Evolutionary conservation across 1,140 invertebrate genomes (phyloP), one percentile per base, ranked within the genome.

Genomic region (Rhopalosiphum padi): DNA sequence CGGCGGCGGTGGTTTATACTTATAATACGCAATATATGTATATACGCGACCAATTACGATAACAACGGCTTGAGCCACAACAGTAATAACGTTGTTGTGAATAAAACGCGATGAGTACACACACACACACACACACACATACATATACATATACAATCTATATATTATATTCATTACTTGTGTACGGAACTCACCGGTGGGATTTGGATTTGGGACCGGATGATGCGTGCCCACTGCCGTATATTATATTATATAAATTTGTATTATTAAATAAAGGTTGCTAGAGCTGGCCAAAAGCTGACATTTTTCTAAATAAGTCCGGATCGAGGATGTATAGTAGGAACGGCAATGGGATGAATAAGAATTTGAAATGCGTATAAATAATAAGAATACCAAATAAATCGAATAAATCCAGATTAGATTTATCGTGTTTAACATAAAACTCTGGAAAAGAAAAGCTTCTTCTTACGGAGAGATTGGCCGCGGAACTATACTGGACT

Each of bases 351-450:
- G 11, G 48, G 22, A n/a, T 51, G 46, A 88, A 88, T 46, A 87
- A n/a, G 30, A 87, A 88, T 25, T n/a, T 30, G 43, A 25, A 18
- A 46, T 41, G 21, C 30, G 30, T 88, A 53, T 48, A 18, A n/a
- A n/a, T 88, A 43, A 86, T 30, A 86, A 43, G n/a, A 35, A n/a
- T 35, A 51, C 25, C 4, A 35, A 53, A 93, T 8, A 23, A 55
- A 93, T 43, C n/a, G 30, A 51, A 83, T 35, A 86, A 93, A 93
- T 60, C 91, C 91, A 53, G 82, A 93, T 93, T 93, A 93, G 23
- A 53, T 22, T 51, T 37, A 23, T 68, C 25, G 89, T 41, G 89
- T 68, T 89, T 25, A 37, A 41, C 51, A 55, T 89, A 89, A 53
- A 89, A 89, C 35, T 23, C 30, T 35, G 8, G 22, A 4, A 37